These are phyloP conservation scores for Busseola fusca DNA, from an alignment of 2,888 invertebrate genomes.

Conservation along the genomic window DNA sequence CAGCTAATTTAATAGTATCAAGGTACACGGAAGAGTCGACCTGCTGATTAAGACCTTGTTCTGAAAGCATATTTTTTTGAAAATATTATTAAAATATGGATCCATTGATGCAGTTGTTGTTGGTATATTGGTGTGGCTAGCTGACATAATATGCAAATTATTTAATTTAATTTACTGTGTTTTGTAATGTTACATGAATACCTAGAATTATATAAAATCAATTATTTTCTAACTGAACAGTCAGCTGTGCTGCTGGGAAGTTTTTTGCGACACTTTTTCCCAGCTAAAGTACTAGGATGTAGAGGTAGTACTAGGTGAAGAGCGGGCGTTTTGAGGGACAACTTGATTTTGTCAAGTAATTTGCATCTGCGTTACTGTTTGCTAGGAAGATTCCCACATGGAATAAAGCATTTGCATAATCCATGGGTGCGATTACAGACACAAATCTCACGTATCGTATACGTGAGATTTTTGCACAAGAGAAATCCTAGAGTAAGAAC, in stretches of 20 bases:
- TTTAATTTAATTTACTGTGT: too few species aligned
- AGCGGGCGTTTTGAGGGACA: too few species aligned
- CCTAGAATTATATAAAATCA: too few species aligned
- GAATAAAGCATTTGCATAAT: background rate
- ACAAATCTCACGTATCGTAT: background rate
- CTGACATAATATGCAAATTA: background rate
- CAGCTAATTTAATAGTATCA: constrained; percentile 11
- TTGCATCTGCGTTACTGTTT: background rate
- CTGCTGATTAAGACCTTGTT: background rate
- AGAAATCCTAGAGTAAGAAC: background rate
- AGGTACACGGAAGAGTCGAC: background rate
- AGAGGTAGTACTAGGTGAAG: too few species aligned
- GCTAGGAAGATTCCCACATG: background rate
- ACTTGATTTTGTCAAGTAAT: background rate
- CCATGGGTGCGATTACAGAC: background rate
- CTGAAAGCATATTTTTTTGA: constrained; percentile 6
- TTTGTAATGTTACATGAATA: too few species aligned
- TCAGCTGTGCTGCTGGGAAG: too few species aligned
- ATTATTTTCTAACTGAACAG: too few species aligned
- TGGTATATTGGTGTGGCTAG: background rate
- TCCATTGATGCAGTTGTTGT: background rate
- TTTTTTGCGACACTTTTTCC: too few species aligned
- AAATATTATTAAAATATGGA: constrained; percentile 9
- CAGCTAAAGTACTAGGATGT: too few species aligned
- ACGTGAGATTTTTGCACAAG: too few species aligned